These are phyloP conservation scores for Bombus impatiens DNA, from an alignment of 1,140 invertebrate species.

Conservation along the genomic window DNA sequence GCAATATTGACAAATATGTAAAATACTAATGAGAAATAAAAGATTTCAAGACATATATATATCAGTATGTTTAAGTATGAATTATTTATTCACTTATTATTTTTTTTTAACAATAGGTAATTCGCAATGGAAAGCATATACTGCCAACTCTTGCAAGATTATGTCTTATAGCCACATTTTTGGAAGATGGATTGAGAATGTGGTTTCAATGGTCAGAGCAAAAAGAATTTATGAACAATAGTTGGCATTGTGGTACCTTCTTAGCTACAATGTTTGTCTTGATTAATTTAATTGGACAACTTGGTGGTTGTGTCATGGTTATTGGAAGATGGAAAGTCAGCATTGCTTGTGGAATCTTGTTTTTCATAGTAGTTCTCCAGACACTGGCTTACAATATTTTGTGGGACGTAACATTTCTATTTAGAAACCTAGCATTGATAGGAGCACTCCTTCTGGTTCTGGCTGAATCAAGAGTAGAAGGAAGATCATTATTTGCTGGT, in stretches of 20 bases:
- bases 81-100: conserved; percentile 11
- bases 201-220: conserved; percentile 99
- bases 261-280: conserved; percentile 96
- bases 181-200: conserved; percentile 99
- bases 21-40: neutral
- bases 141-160: conserved; percentile 97
- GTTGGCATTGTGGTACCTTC: conserved; percentile 98
- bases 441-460: conserved; percentile 97
- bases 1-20: neutral
- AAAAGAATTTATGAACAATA: conserved; percentile 98
- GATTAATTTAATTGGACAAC: conserved; percentile 96
- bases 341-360: conserved; percentile 96
- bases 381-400: conserved; percentile 98
- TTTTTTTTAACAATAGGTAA: conserved; percentile 86
- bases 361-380: conserved; percentile 97
- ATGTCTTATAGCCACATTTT: conserved; percentile 99
- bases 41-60: neutral
- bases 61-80: neutral
- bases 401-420: conserved; percentile 98
- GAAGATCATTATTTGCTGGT: conserved; percentile 97
- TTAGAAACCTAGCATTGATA: conserved; percentile 97
- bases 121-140: conserved; percentile 95
- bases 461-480: conserved; percentile 96
- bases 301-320: conserved; percentile 98
- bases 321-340: conserved; percentile 95